Conservation (phyloP, 2,797 vertebrate genomes). For the Bradypodion pumilum region DNA sequence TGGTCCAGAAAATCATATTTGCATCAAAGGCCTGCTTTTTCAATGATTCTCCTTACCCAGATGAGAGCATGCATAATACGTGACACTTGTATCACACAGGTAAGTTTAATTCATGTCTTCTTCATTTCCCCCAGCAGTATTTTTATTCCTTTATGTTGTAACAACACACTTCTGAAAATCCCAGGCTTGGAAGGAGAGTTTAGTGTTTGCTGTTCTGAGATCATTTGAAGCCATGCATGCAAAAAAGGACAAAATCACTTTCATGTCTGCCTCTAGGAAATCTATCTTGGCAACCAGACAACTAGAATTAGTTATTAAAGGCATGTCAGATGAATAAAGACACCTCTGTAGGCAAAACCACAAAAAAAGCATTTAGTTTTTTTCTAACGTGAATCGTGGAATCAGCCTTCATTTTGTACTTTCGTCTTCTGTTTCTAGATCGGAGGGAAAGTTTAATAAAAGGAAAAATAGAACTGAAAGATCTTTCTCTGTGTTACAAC, state of each 20-base stretch:
- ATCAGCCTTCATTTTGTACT: slow-evolving; percentile 81
- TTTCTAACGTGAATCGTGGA: slow-evolving; percentile 77
- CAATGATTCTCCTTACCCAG: background rate
- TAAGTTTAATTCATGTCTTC: slow-evolving; percentile 60
- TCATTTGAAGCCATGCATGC: slow-evolving; percentile 87
- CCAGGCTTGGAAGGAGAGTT: slow-evolving; percentile 76
- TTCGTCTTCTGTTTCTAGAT: slow-evolving; percentile 71
- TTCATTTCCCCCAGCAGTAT: slow-evolving; percentile 35
- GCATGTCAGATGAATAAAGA: slow-evolving; percentile 84
- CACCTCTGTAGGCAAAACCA: slow-evolving; percentile 82
- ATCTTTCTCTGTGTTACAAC: slow-evolving; percentile 56
- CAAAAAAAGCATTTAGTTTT: slow-evolving; percentile 78
- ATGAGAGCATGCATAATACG: slow-evolving; percentile 26
- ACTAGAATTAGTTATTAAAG: slow-evolving; percentile 88
- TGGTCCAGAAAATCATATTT: background rate
- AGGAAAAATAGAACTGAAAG: slow-evolving; percentile 65
- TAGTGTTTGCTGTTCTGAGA: slow-evolving; percentile 86
- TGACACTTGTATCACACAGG: slow-evolving; percentile 42
- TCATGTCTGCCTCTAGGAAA: slow-evolving; percentile 87
- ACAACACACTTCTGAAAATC: slow-evolving; percentile 74
- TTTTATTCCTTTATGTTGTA: slow-evolving; percentile 76
- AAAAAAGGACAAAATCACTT: slow-evolving; percentile 89
- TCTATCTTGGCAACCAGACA: slow-evolving; percentile 83
- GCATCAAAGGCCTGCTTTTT: background rate
- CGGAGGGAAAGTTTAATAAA: slow-evolving; percentile 77